phyloP scores from a whole-genome alignment of 2,113 vertebrate species.

The Pangasianodon gigas region DNA sequence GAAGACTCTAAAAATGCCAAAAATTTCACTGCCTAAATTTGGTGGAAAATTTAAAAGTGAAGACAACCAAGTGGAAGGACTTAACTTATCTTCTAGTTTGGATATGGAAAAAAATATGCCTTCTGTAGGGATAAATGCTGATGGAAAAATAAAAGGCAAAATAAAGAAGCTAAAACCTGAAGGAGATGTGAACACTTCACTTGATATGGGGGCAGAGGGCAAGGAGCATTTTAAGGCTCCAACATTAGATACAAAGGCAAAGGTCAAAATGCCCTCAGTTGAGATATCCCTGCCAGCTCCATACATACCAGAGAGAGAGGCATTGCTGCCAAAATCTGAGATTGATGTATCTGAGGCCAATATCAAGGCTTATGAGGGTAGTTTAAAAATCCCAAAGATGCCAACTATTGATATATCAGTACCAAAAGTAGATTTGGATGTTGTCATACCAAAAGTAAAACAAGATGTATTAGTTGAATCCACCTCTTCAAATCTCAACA shows the following conservation, averaged over 20 bases:
- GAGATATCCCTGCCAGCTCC: slow-evolving; percentile 68
- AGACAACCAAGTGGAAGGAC: slow-evolving; percentile 58
- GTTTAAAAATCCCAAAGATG: slow-evolving; percentile 68
- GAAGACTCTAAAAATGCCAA: slow-evolving; percentile 71
- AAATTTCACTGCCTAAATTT: slow-evolving; percentile 78
- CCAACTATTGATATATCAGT: slow-evolving; percentile 71
- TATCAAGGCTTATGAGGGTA: slow-evolving; percentile 71
- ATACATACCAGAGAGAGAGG: slow-evolving; percentile 63
- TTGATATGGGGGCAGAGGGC: slow-evolving; percentile 34
- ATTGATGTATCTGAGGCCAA: slow-evolving; percentile 67
- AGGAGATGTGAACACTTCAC: slow-evolving; percentile 52
- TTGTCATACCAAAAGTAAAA: slow-evolving; percentile 51
- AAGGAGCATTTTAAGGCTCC: neutral
- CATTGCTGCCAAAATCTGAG: slow-evolving; percentile 65
- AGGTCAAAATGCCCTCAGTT: slow-evolving; percentile 74
- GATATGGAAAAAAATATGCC: slow-evolving; percentile 59
- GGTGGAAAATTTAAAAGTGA: slow-evolving; percentile 68
- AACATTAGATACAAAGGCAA: slow-evolving; percentile 59
- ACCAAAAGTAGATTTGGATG: slow-evolving; percentile 76
- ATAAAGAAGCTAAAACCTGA: slow-evolving; percentile 72
- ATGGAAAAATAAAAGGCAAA: slow-evolving; percentile 64
- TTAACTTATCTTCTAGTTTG: slow-evolving; percentile 53
- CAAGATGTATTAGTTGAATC: slow-evolving; percentile 45
- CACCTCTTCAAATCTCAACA: slow-evolving; percentile 3
- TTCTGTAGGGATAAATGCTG: slow-evolving; percentile 65